Base-by-base conservation (phyloP, 2,113 vertebrate genomes). In the Thamnophis sirtalis region DNA sequence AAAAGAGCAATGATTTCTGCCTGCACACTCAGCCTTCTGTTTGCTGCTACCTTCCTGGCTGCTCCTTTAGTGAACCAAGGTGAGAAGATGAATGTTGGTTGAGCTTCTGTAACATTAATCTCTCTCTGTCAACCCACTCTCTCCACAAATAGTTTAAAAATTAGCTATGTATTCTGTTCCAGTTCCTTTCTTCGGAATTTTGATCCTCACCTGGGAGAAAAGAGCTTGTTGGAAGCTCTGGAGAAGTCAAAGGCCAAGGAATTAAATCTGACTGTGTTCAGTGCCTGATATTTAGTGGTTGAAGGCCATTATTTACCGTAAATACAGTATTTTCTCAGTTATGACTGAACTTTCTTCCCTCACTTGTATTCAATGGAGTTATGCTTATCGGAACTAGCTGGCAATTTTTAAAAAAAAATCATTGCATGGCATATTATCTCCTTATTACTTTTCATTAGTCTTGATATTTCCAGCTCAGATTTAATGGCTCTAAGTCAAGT, bases 1-100 rank as follows among this genome's bases (percentile, higher is more conserved):
- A 19, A 94, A 9, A 0, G 54, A 89, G 48, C 58, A 87, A 96
- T 96, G 96, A 90, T 91, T 91, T 86, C 54, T 13, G 0, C 1
- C 85, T 0, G 91, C 54, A 0, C 48, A 33, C 63, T 96, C 51
- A 10, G 0, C 87, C 93, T 96, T 84, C 91, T 96, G 92, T 93
- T 93, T 95, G 68, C 58, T 0, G 11, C 92, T 10, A 49, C 93
- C 93, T 91, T 96, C 43, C 86, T 96, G 93, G n/a, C 58, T 43
- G 0, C 93, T 0, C 0, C 0, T 0, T 1, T 63, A 3, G 50
- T 0, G 33, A 91, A 89, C 60, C 93, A 0, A 96, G 96, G 96
- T 96, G 90, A 96, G 95, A 51, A 53, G 22, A 10, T 84, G 26
- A 7, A 33, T 53, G 5, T 90, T 55, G 19, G 15, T 55, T 28